Conservation (phyloP, 2,113 vertebrate genomes). For the Microcebus ravelobensis region DNA sequence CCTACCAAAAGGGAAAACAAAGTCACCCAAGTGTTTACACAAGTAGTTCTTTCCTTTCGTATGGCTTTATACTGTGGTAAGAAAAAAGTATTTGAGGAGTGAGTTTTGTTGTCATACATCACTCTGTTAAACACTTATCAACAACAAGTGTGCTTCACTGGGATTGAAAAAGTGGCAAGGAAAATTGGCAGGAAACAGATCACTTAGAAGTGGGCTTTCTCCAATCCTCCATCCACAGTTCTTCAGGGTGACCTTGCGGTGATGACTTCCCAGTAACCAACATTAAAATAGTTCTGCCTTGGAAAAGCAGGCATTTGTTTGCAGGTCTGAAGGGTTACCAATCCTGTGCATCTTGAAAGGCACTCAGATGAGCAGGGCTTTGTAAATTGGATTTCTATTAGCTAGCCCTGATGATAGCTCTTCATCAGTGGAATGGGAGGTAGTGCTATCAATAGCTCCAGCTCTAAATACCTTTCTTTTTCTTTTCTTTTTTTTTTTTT, state of each 20-base stretch:
- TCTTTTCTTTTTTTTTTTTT: conserved; percentile 42
- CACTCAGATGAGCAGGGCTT: conserved; percentile 65
- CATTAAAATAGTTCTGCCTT: conserved; percentile 35
- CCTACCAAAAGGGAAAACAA: not conserved
- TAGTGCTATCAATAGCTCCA: conserved; percentile 30
- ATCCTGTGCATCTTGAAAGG: conserved; percentile 58
- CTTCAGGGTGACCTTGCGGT: conserved; percentile 60
- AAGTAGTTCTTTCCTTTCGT: not conserved
- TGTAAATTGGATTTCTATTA: conserved; percentile 70
- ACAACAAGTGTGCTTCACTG: conserved; percentile 4
- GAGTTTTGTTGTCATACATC: not conserved
- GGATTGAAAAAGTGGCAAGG: not conserved
- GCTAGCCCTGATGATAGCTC: conserved; percentile 51
- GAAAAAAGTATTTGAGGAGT: not conserved
- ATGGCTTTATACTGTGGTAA: not conserved
- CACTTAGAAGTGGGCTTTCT: not conserved
- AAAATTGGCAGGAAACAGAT: conserved; percentile 5
- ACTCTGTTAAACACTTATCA: not conserved
- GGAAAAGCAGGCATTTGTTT: conserved; percentile 41
- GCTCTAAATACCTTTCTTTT: conserved; percentile 22
- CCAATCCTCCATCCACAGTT: not conserved
- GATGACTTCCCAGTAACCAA: conserved; percentile 26
- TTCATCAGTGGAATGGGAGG: conserved; percentile 60
- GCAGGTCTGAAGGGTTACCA: conserved; percentile 48
- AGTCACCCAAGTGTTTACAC: not conserved